Base-by-base conservation (phyloP, 2,113 vertebrate species). In the Amazona guildingii region DNA sequence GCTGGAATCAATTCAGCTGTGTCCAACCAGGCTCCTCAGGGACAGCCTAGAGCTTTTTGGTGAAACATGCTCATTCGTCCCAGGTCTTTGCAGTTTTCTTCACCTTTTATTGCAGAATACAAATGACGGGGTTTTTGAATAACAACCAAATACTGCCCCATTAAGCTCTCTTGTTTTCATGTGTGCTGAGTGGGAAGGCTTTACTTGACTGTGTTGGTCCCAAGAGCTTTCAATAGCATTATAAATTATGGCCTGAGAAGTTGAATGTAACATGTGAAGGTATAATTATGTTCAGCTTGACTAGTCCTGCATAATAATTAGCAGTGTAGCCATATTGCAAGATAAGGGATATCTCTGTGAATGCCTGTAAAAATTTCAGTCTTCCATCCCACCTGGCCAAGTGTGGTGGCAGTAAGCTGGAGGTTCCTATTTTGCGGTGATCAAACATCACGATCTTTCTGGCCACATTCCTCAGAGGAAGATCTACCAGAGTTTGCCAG, bases 241-340 rank as follows among this genome's bases (percentile, higher is more conserved):
- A 83, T 78, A 83, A 93, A 86, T 86, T 75, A 73, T 21, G 55
- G 24, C 44, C 39, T 86, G 69, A 78, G 73, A 86, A 75, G 57
- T 48, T 86, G 51, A 46, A 61, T 46, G 33, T 48, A 70, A 48
- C 48, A 31, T 8, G 3, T 77, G 35, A 83, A 81, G 35, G 18
- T 90, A 19, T 74, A 74, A 93, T 88, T 90, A 80, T 49, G 48
- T 90, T 93, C 51, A 68, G 24, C 27, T 86, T 83, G 48, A 70
- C 77, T 93, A 83, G 68, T 82, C 35, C 52, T 78, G 69, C 52
- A 52, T 80, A 51, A 35, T 72, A 92, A 86, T 91, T 76, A 94
- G 39, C 9, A 82, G 21, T 0, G 0, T 77, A 86, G 39, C 39
- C 21, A 23, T 44, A 62, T 80, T 82, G 25, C 55, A 87, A 76